These are phyloP conservation scores for Petaurus breviceps DNA, from an alignment of 2,113 vertebrate genomes.

Conservation along the genomic window DNA sequence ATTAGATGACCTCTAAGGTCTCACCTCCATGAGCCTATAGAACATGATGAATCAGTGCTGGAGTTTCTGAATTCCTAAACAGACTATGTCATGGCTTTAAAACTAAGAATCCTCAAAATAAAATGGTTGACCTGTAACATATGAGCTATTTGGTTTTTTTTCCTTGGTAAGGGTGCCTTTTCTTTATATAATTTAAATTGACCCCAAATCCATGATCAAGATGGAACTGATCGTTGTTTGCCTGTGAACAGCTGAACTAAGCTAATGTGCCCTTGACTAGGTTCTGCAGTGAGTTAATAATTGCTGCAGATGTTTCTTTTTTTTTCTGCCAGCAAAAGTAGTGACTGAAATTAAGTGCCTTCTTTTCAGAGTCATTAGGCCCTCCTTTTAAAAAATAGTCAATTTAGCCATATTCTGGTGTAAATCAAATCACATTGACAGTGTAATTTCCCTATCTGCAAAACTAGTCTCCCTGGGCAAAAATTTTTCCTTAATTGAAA, in stretches of 20 bases:
- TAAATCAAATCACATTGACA: slow-evolving; percentile 79
- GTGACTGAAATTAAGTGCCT: slow-evolving; percentile 80
- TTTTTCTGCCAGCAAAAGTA: slow-evolving; percentile 75
- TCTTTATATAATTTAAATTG: slow-evolving; percentile 46
- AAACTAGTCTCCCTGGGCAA: slow-evolving; percentile 70
- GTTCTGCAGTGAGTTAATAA: slow-evolving; percentile 71
- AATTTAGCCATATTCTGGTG: slow-evolving; percentile 71
- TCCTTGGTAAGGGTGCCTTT: slow-evolving; percentile 3
- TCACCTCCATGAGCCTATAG: background rate
- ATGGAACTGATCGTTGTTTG: slow-evolving; percentile 59
- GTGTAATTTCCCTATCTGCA: slow-evolving; percentile 75
- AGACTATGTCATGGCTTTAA: slow-evolving; percentile 27
- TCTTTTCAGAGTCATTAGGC: slow-evolving; percentile 77
- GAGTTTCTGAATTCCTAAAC: background rate
- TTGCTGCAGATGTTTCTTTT: slow-evolving; percentile 76
- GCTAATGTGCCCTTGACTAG: slow-evolving; percentile 52
- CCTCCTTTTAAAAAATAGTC: slow-evolving; percentile 74
- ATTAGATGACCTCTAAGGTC: background rate
- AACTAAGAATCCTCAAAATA: slow-evolving; percentile 27
- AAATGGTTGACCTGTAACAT: background rate
- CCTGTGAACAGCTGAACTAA: slow-evolving; percentile 59
- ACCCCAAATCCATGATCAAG: slow-evolving; percentile 58
- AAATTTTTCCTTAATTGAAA: slow-evolving; percentile 77
- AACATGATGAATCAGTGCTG: background rate
- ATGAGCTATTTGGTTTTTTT: background rate